Base-by-base conservation (phyloP, 2,888 invertebrate genomes). In the Luffia ferchaultella region DNA sequence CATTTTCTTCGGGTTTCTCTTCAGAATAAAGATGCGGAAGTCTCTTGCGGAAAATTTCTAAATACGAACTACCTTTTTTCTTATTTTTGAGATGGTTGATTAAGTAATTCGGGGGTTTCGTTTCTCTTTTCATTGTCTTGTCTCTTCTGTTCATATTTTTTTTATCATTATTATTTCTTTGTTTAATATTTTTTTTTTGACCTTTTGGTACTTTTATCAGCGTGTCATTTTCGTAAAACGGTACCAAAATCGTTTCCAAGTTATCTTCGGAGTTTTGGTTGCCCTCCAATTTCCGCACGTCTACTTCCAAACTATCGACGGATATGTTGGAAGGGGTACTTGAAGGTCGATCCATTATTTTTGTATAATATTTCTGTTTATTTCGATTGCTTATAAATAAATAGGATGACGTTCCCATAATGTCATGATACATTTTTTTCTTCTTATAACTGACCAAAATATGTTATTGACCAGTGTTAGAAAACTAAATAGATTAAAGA, bases 171-270 rank as follows among this genome's bases (percentile, higher is more conserved):
- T 17, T 2, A 42, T 41, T 15, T 50, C 20, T 42, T 20, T 46
- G 57, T 62, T 48, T 60, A 5, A 42, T 7, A 42, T 57, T 45
- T 62, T 64, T 63, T 57, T 67, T 70, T 20, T 63, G 64, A 18
- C 60, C 60, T 59, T 76, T 80, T 15, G 75, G 67, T 49, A 83
- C 69, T 60, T 77, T 76, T 53, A 83, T 72, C 42, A 83, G 68
- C 18, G 82, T 73, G 58, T 83, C 83, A 51, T 79, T 76, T 61
- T 83, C 83, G 54, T 82, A 83, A 61, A 83, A 82, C 1, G 83
- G 83, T 1, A 83, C 82, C 2, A 80, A 64, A 59, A 83, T 78
- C 2, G 78, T 80, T 49, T 79, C 73, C n/a, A 74, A 66, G 52
- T 74, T 68, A 41, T 73, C 70, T 19, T 71, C 68, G n/a, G n/a